Percentiles rank a stretch among this genome's conserved stretches.
phyloP scores from a whole-genome alignment of 2,888 invertebrate genomes.

The Cepaea hortensis region DNA sequence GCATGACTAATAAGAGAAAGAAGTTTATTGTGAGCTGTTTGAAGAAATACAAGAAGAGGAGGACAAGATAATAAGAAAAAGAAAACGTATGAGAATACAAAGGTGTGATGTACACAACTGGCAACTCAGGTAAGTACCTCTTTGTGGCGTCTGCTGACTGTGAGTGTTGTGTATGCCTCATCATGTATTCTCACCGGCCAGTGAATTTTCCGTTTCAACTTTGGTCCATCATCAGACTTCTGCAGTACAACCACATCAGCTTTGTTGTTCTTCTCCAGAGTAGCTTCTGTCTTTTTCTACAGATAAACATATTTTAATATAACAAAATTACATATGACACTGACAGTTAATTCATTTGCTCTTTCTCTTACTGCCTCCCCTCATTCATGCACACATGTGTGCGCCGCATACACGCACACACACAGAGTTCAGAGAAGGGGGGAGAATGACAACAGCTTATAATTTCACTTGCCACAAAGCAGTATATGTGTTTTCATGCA shows the following conservation, averaged over 20 bases:
- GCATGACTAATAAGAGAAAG: too few relatives aligned
- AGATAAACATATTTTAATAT: not conserved
- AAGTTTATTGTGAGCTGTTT: too few relatives aligned
- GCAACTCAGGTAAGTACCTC: constrained; percentile 55
- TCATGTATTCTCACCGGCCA: constrained; percentile 64
- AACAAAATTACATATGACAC: too few relatives aligned
- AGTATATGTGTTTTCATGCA: not conserved
- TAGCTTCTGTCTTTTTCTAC: constrained; percentile 4
- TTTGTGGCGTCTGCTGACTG: constrained; percentile 70
- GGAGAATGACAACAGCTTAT: not conserved
- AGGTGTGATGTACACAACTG: too few relatives aligned
- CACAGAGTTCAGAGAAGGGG: not conserved
- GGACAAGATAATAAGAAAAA: too few relatives aligned
- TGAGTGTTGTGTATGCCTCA: constrained; percentile 68
- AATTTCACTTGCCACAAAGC: not conserved
- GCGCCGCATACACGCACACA: too few relatives aligned
- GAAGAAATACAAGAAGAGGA: too few relatives aligned
- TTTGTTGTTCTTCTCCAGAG: constrained; percentile 44
- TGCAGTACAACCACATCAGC: constrained; percentile 56
- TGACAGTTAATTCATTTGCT: too few relatives aligned
- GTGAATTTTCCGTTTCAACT: constrained; percentile 64
- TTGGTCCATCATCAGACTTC: constrained; percentile 57
- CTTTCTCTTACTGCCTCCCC: too few relatives aligned
- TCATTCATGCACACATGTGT: not conserved
- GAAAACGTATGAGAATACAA: too few relatives aligned